A percentile compares a stretch with the other conserved stretches of the same genome.
phyloP scores from a whole-genome alignment of 1,140 invertebrate genomes.

The Melipona quadrifasciata region DNA sequence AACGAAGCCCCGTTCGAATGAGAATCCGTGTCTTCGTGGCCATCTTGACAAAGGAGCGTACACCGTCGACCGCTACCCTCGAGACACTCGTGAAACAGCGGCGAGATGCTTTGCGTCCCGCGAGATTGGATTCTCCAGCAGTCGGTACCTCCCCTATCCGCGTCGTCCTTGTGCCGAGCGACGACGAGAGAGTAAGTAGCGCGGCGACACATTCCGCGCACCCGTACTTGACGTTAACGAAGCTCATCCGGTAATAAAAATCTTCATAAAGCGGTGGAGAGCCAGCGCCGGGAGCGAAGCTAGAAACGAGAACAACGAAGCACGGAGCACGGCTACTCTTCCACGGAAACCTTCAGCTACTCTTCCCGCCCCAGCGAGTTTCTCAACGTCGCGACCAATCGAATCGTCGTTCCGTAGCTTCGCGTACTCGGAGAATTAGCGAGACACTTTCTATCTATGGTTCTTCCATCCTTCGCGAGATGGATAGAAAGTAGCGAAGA shows the following conservation, averaged over 20 bases:
- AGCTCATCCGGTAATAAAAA: conserved; percentile 53
- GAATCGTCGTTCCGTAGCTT: conserved; percentile 48
- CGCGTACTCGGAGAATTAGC: conserved; percentile 70
- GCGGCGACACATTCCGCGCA: conserved; percentile 25
- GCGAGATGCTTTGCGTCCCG: conserved; percentile 4
- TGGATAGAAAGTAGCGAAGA: conserved; percentile 61
- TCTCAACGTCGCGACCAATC: conserved; percentile 52
- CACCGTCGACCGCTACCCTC: conserved; percentile 5
- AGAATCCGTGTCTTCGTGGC: conserved; percentile 17
- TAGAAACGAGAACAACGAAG: conserved; percentile 27
- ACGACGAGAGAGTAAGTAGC: conserved; percentile 32
- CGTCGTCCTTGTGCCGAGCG: conserved; percentile 41
- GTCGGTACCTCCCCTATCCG: conserved; percentile 57
- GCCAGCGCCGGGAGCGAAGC: conserved; percentile 3
- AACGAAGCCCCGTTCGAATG: conserved; percentile 22
- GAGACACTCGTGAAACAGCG: conserved; percentile 37
- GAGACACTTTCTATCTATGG: conserved; percentile 57
- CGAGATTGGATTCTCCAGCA: conserved; percentile 50
- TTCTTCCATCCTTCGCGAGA: conserved; percentile 31
- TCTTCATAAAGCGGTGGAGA: conserved; percentile 39
- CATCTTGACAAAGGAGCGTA: conserved; percentile 36
- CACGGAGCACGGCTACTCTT: neutral
- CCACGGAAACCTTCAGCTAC: too few relatives aligned
- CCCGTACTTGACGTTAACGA: conserved; percentile 48
- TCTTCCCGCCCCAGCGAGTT: conserved; percentile 34